Conservation (phyloP, 2,888 invertebrate species). For the Tolmerus cingulatus region DNA sequence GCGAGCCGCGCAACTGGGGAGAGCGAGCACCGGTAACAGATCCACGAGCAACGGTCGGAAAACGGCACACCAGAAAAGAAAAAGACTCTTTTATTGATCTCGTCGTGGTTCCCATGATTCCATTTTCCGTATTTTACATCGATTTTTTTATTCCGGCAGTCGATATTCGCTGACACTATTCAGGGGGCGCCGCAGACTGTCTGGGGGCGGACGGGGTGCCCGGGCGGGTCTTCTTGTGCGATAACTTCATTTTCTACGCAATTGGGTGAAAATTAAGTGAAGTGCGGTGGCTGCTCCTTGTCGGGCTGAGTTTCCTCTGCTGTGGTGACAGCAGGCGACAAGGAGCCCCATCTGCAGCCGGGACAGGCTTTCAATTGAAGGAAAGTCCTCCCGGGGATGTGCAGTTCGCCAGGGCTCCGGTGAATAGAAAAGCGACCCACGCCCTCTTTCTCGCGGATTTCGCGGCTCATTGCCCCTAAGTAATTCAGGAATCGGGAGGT, state of each 20-base stretch:
- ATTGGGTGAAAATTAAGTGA: not conserved
- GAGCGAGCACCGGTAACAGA: not conserved
- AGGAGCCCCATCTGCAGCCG: not conserved
- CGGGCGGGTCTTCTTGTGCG: not conserved
- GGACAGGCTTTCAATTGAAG: not conserved
- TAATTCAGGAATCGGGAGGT: not conserved
- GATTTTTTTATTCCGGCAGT: slow-evolving; percentile 15
- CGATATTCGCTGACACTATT: slow-evolving; percentile 3
- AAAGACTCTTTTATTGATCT: slow-evolving; percentile 9
- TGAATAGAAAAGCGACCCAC: slow-evolving; percentile 24
- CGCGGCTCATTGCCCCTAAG: slow-evolving; percentile 7
- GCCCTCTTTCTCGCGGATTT: slow-evolving; percentile 24
- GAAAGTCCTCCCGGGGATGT: not conserved
- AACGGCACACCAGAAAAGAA: not conserved
- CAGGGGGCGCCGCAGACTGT: not conserved
- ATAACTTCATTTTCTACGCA: not conserved
- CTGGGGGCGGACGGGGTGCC: not conserved
- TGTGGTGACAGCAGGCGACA: not conserved
- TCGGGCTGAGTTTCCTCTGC: not conserved
- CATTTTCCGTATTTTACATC: not conserved
- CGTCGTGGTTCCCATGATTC: slow-evolving; percentile 11
- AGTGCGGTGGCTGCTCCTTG: not conserved
- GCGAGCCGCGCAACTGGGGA: not conserved
- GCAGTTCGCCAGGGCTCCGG: not conserved
- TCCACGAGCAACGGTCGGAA: not conserved